These are phyloP conservation scores for Nesoenas mayeri DNA, from an alignment of 2,113 vertebrate genomes.

Conservation along the genomic window DNA sequence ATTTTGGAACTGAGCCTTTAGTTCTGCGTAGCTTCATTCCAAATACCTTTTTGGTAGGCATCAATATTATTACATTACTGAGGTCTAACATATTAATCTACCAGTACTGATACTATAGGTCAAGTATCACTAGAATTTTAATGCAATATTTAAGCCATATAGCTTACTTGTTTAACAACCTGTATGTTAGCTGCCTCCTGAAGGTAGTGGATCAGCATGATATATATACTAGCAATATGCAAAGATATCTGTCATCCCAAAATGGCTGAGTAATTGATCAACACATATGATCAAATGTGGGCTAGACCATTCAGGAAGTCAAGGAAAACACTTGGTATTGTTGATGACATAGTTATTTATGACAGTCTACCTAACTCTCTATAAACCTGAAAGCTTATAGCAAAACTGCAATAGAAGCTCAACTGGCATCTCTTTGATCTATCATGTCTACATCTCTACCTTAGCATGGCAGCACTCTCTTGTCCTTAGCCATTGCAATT, in stretches of 20 bases:
- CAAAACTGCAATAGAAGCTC: background rate
- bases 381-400: background rate
- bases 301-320: background rate
- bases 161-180: background rate
- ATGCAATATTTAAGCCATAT: background rate
- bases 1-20: background rate
- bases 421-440: background rate
- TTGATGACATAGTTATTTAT: background rate
- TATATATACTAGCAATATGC: background rate
- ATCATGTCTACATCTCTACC: background rate
- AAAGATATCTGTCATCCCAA: background rate
- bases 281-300: background rate
- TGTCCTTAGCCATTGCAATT: background rate
- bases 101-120: background rate
- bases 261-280: background rate
- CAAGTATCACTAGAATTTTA: background rate
- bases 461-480: background rate
- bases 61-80: background rate
- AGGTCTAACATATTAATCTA: background rate
- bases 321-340: background rate
- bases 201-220: background rate
- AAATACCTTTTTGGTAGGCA: background rate
- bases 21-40: background rate
- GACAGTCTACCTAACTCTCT: too few species aligned
- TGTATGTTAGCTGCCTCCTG: background rate